phyloP scores from a whole-genome alignment of 1,140 invertebrate species.

The Bombus polaris region DNA sequence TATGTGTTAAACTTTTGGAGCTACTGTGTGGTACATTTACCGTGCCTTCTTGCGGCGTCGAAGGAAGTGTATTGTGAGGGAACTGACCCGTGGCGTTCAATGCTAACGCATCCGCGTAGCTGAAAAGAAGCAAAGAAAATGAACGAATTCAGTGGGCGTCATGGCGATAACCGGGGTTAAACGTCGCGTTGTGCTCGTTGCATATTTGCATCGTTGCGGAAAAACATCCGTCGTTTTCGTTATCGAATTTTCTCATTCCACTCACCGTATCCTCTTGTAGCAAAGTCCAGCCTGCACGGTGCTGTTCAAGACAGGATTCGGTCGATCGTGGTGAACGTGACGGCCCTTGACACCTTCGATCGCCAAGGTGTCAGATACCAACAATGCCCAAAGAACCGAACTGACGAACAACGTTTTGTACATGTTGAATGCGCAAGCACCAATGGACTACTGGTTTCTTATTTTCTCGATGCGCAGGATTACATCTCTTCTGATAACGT shows the following conservation, averaged over 20 bases:
- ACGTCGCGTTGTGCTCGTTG: neutral
- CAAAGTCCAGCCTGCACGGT: slow-evolving; percentile 73
- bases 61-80: slow-evolving; percentile 60
- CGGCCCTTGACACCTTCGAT: slow-evolving; percentile 69
- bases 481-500: slow-evolving; percentile 52
- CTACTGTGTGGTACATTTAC: slow-evolving; percentile 23
- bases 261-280: slow-evolving; percentile 78
- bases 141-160: neutral
- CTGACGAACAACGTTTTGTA: slow-evolving; percentile 32
- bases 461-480: slow-evolving; percentile 45
- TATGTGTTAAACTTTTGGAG: neutral
- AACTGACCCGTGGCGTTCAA: slow-evolving; percentile 46
- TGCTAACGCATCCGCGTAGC: slow-evolving; percentile 53
- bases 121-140: slow-evolving; percentile 34
- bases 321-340: slow-evolving; percentile 38
- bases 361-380: slow-evolving; percentile 43
- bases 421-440: slow-evolving; percentile 70
- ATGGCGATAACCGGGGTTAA: slow-evolving; percentile 2
- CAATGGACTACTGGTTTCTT: slow-evolving; percentile 63
- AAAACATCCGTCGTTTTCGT: neutral
- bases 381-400: slow-evolving; percentile 47
- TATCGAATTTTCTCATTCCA: slow-evolving; percentile 11
- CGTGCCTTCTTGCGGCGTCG: slow-evolving; percentile 11
- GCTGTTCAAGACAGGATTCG: slow-evolving; percentile 12
- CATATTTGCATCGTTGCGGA: neutral